phyloP scores from a whole-genome alignment of 2,888 invertebrate species.

The Sipha maydis region DNA sequence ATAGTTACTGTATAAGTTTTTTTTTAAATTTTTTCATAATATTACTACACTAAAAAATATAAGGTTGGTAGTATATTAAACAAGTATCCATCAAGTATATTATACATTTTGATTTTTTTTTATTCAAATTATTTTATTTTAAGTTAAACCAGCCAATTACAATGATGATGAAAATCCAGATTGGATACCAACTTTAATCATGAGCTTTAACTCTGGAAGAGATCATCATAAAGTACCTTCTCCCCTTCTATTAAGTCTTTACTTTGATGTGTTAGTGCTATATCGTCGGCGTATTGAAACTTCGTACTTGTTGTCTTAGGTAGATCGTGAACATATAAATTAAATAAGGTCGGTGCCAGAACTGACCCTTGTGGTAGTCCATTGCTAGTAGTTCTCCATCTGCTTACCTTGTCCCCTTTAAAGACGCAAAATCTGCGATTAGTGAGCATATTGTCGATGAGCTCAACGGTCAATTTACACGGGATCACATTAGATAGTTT shows the following conservation, averaged over 20 bases:
- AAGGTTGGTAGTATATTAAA: conserved; percentile 19
- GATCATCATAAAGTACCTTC: not conserved
- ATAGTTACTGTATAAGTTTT: not conserved
- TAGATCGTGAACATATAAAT: not conserved
- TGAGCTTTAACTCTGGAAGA: conserved; percentile 2
- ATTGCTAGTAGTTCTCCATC: conserved; percentile 1
- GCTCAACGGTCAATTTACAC: not conserved
- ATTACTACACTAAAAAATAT: not conserved
- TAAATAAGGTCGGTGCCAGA: not conserved
- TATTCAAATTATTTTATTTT: not conserved
- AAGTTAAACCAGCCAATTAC: conserved; percentile 20
- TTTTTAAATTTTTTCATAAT: conserved; percentile 10
- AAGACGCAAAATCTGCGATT: conserved; percentile 12
- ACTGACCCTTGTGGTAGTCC: not conserved
- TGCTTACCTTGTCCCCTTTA: not conserved
- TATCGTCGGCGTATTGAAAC: conserved; percentile 7
- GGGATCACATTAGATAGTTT: not conserved
- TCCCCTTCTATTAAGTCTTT: not conserved
- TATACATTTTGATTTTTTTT: not conserved
- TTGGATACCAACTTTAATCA: conserved; percentile 16
- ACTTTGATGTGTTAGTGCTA: not conserved
- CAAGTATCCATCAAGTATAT: not conserved
- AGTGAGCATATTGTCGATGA: not conserved
- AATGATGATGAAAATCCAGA: conserved; percentile 20
- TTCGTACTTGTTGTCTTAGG: not conserved